Base-by-base conservation (phyloP, 2,113 vertebrate genomes). In the Sisor rabdophorus region DNA sequence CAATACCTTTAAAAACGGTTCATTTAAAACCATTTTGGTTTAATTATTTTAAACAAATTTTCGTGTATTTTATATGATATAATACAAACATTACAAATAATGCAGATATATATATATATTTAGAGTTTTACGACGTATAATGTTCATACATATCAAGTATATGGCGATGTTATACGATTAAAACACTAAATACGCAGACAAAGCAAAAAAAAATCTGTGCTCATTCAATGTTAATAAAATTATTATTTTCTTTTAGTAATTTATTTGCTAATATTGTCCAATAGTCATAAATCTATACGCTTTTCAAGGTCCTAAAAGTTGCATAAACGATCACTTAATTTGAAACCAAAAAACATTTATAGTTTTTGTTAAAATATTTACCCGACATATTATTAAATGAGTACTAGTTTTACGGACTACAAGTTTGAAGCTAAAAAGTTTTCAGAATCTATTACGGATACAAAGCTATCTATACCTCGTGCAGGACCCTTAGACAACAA, bases 401-500 rank as follows among this genome's bases (percentile, higher is more conserved):
- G 11, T 64, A 22, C 6, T 22, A 11, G 11, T 64, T 44, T n/a
- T 22, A 44, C 11, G 6, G 0, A 44, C n/a, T 24, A 28, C 6
- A 0, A 28, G 11, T 10, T 32, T 26, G 17, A 2, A 2, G 7
- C 2, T 20, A 15, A 50, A 48, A 50, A 0, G 13, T 7, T 24
- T 0, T 11, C 11, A 16, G 4, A 68, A 19, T 0, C 4, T 50
- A 28, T 48, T 50, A 50, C 2, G 19, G 15, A 28, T 10, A 28
- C 15, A 50, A 26, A 40, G 63, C 40, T 50, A 50, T 28, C 15
- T 61, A 60, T 50, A 11, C 2, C 30, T 26, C 60, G 7, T 50
- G 20, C 48, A 75, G 75, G 85, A 36, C 84, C 78, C 81, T 87
- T 85, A 84, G 79, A 47, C 36, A 89, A 93, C 87, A 91, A 88